These are phyloP conservation scores for Pontoporia blainvillei DNA, from an alignment of 2,113 vertebrate genomes.

Conservation along the genomic window DNA sequence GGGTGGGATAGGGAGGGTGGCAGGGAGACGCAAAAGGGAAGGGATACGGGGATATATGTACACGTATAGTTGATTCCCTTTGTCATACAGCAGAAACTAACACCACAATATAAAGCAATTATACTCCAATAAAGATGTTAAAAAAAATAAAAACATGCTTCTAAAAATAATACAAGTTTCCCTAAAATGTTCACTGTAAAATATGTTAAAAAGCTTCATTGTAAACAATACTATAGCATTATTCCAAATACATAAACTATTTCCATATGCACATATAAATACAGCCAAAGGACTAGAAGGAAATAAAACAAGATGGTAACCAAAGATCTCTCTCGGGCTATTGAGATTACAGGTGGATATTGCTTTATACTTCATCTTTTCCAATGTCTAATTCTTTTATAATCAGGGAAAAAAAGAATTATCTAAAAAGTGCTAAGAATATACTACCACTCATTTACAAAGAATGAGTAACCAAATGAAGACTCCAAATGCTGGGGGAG, in stretches of 20 bases:
- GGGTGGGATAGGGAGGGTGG: no score
- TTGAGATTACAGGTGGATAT: background rate
- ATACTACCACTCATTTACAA: background rate
- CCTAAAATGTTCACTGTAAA: background rate
- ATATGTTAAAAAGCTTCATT: background rate
- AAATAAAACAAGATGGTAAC: background rate
- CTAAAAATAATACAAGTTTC: background rate
- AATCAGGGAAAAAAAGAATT: background rate
- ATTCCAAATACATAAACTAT: background rate
- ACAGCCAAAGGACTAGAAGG: background rate
- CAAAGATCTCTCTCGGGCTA: background rate
- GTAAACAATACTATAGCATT: background rate
- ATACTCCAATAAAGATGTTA: no score
- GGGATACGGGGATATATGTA: no score
- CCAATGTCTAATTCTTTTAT: background rate
- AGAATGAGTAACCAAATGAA: constrained; percentile 5
- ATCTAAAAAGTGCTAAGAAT: background rate
- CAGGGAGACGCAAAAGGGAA: no score
- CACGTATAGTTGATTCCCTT: no score
- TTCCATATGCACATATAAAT: background rate
- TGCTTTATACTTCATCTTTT: background rate
- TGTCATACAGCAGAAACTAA: no score
- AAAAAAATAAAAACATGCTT: background rate
- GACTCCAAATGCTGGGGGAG: background rate
- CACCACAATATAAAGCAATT: no score